Evolutionary conservation across 2,888 invertebrate genomes (phyloP).

Genomic region (Linyphia triangularis): DNA sequence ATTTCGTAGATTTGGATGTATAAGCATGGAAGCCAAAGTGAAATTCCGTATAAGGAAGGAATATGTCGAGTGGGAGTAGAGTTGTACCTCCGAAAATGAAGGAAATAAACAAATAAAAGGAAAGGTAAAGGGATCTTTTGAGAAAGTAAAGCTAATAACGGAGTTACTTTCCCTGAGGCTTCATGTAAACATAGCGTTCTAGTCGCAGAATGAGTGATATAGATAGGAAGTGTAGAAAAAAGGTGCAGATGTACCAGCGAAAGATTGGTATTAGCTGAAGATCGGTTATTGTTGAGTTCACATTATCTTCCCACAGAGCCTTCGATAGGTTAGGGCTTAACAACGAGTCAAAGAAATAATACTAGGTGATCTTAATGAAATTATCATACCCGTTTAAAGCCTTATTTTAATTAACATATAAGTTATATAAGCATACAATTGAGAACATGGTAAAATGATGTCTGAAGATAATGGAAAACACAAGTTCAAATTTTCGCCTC

Average conservation of each 20-base stretch:
- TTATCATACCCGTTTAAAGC: too few species aligned
- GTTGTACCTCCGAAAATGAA: slow-evolving; percentile 30
- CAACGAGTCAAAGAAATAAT: too few species aligned
- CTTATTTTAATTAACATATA: too few species aligned
- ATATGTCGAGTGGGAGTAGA: slow-evolving; percentile 34
- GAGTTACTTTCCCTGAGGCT: slow-evolving; percentile 33
- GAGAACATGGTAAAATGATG: too few species aligned
- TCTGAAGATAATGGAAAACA: too few species aligned
- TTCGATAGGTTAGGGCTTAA: too few species aligned
- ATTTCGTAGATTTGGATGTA: slow-evolving; percentile 45
- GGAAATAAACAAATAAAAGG: slow-evolving; percentile 22
- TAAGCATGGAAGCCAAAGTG: slow-evolving; percentile 47
- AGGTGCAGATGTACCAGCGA: background rate
- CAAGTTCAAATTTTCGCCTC: too few species aligned
- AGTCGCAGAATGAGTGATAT: slow-evolving; percentile 33
- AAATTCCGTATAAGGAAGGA: slow-evolving; percentile 26
- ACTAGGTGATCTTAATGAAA: too few species aligned
- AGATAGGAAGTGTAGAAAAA: slow-evolving; percentile 2
- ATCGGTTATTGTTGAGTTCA: too few species aligned
- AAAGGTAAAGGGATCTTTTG: slow-evolving; percentile 18
- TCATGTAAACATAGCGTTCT: slow-evolving; percentile 43
- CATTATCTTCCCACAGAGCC: too few species aligned
- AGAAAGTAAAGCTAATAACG: slow-evolving; percentile 64
- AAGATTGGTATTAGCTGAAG: too few species aligned
- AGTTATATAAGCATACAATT: too few species aligned